Evolutionary conservation across 2,113 vertebrate genomes (phyloP), one percentile per base, ranked within the genome.

Genomic region (Hepsetus odoe): DNA sequence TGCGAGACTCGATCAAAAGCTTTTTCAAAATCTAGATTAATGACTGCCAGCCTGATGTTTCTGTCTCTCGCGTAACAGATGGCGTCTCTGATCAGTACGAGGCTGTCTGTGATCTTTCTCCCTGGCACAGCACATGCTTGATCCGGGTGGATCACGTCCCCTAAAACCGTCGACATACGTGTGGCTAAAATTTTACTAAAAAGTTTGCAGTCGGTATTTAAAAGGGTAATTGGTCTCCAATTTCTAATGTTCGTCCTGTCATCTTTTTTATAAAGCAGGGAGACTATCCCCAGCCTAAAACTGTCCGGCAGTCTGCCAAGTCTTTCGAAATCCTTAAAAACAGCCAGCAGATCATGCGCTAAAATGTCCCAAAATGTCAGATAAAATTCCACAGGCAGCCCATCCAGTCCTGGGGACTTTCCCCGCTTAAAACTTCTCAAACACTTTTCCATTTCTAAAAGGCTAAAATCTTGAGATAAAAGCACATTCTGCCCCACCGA

Each of bases 61-160:
- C 82, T 84, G 72, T 86, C 82, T 77, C 75, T 83, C 30, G 69
- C 76, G 13, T 14, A 77, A 79, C 75, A 73, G 76, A 85, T 82
- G 67, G 79, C 3, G 20, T 83, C 75, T 35, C 80, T 14, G 2
- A 86, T 38, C 68, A 82, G 26, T 2, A 82, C 44, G 1, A 86
- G 49, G 82, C 61, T 83, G 81, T 85, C 78, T 14, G 51, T 80
- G 49, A 82, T 82, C 67, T 8, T 82, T 32, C 80, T 84, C 5
- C 80, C 80, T 0, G 62, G 73, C 0, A 85, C 56, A 2, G 74
- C 77, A 10, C 72, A 82, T 13, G 42, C 42, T 82, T 86, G 82
- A 77, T 80, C 82, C 4, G 16, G 77, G 77, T 80, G 76, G 28
- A 85, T 86, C 38, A 85, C 40, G 4, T 82, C 64, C 51, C 38